Conservation (phyloP, 2,888 invertebrate species). For the Macrosoma leucophasiata region DNA sequence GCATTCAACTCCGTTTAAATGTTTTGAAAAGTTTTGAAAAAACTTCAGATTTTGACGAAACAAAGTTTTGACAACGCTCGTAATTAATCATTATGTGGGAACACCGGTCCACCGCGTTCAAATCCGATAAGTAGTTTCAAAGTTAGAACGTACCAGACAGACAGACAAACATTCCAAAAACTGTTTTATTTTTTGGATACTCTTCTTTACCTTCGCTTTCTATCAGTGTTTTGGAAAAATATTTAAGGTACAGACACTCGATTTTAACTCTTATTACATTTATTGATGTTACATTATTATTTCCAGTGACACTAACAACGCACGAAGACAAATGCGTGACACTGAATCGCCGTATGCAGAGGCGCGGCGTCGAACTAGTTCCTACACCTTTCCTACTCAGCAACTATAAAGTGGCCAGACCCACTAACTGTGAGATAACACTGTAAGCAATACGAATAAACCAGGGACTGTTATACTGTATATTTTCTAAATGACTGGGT, state of each 20-base stretch:
- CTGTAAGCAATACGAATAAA: conserved; percentile 21
- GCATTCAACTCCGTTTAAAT: no score
- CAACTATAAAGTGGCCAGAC: conserved; percentile 54
- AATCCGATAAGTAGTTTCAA: no score
- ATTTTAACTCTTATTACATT: no score
- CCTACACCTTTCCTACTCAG: conserved; percentile 71
- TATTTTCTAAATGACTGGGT: not conserved
- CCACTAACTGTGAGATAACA: conserved; percentile 53
- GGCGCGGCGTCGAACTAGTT: conserved; percentile 57
- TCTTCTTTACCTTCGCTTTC: no score
- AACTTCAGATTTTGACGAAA: not conserved
- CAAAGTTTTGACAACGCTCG: no score
- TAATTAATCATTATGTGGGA: not conserved
- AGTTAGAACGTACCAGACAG: no score
- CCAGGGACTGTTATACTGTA: not conserved
- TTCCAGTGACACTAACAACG: conserved; percentile 35
- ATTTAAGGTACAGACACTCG: no score
- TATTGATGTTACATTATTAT: conserved; percentile 5
- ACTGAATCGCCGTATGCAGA: conserved; percentile 39
- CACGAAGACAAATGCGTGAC: conserved; percentile 40
- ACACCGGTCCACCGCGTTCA: no score
- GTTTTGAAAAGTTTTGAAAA: not conserved
- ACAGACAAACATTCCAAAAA: no score
- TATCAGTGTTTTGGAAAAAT: no score
- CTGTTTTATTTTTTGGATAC: no score